Base-by-base conservation (phyloP, 2,888 invertebrate genomes). In the Drosophila meridionalis region DNA sequence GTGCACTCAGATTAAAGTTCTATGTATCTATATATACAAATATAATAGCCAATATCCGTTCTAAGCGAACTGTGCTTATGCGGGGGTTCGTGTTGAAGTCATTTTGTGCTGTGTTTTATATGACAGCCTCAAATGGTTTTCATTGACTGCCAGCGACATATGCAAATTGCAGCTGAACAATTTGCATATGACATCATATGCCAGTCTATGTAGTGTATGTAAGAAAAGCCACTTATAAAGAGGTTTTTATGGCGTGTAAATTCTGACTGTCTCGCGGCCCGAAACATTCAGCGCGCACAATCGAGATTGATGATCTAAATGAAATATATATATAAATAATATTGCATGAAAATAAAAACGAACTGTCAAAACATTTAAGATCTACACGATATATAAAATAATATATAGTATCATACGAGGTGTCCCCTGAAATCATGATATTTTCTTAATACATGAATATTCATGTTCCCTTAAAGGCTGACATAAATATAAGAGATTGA, bases 161-260 rank as follows among this genome's bases (percentile, higher is more conserved):
- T 86, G 85, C 88, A 86, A 84, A 80, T 78, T 72, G 67, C 61
- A 74, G 56, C 62, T 52, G 58, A 70, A 52, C 64, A 59, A 80
- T 85, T 83, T 69, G 69, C 77, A 77, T 76, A 86, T 86, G 85
- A 86, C 85, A 86, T 86, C 85, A 85, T 85, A 69, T 56, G 47
- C 58, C 45, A 43, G 9, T 43, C 45, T 59, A 47, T 42, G 52
- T 28, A 38, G 38, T 38, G n/a, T 56, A 32, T 26, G 20, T 43
- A 14, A 61, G 63, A 48, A 60, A 74, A 67, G 28, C 59, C 48
- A 65, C 68, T 62, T 64, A 59, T 59, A 55, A 45, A 56, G 64
- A 36, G 43, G 53, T 71, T 53, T 28, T 58, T 64, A 48, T 28
- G 55, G 34, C 64, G 63, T 42, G 57, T n/a, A 38, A 45, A 60